These are phyloP conservation scores for Brachionus paranguensis DNA, from an alignment of 1,140 invertebrate genomes.

Conservation along the genomic window DNA sequence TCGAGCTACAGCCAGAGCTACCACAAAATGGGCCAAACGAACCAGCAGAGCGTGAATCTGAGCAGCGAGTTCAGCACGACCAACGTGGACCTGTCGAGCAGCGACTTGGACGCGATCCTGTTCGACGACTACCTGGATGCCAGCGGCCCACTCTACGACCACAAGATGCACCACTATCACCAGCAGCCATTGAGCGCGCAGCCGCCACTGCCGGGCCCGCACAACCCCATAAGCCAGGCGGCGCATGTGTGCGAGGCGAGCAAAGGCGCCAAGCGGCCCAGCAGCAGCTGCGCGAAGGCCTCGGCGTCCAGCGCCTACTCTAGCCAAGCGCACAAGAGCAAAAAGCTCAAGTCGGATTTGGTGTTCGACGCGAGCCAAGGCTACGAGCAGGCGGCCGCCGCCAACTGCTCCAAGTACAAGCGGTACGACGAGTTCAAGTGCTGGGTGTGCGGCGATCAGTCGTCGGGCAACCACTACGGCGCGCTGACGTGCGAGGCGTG, in stretches of 20 bases:
- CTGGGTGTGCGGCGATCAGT: constrained; percentile 57
- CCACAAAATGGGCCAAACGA: not conserved
- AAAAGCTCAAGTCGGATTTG: not conserved
- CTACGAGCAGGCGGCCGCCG: not conserved
- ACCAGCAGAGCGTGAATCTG: not conserved
- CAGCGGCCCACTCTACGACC: not conserved
- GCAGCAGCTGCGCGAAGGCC: not conserved
- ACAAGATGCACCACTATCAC: not conserved
- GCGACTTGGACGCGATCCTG: not conserved
- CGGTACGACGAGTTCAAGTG: constrained; percentile 45
- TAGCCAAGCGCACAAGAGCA: not conserved
- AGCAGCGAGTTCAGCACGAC: not conserved
- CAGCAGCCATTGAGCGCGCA: not conserved
- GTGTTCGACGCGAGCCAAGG: not conserved
- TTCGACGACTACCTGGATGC: not conserved
- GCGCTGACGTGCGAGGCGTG: constrained; percentile 59
- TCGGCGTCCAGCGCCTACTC: not conserved
- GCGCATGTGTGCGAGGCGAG: not conserved
- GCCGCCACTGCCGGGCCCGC: not conserved
- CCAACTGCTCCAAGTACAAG: constrained; percentile 16
- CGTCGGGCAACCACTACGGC: constrained; percentile 59
- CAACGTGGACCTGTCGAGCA: not conserved
- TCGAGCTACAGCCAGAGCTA: not conserved
- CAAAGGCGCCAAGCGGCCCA: not conserved
- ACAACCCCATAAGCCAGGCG: not conserved